phyloP scores from a whole-genome alignment of 2,113 vertebrate genomes.

The Empidonax traillii region DNA sequence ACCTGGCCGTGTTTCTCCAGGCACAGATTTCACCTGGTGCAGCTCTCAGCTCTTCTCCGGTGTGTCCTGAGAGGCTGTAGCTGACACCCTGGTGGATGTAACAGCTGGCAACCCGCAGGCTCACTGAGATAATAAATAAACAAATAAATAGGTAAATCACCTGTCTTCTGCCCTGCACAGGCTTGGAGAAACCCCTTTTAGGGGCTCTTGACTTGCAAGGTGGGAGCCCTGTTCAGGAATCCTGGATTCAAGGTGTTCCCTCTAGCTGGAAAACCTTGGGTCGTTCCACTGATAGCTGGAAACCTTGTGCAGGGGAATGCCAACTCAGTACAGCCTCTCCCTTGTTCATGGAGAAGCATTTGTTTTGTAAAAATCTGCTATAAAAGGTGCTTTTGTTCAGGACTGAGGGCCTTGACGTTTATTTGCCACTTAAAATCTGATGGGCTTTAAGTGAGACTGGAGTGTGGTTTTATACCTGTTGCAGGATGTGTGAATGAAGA shows the following conservation, averaged over 20 bases:
- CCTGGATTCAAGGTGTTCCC: not conserved
- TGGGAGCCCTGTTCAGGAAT: not conserved
- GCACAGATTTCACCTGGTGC: not conserved
- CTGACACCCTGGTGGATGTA: not conserved
- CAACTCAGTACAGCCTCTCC: not conserved
- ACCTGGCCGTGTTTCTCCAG: accelerated
- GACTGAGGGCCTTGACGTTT: not conserved
- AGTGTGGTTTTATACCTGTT: not conserved
- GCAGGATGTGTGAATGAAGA: not conserved
- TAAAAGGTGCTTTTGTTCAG: not conserved
- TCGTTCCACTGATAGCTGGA: not conserved
- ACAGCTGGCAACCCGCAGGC: not conserved
- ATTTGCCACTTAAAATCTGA: not conserved
- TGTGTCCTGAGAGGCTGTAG: not conserved
- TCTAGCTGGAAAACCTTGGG: not conserved
- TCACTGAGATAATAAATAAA: not conserved
- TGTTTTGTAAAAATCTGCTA: not conserved
- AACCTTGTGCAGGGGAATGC: not conserved
- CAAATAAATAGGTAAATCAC: too few species aligned
- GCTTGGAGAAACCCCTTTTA: not conserved
- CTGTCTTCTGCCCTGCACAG: not conserved
- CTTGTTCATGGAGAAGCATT: not conserved
- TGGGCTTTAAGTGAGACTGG: not conserved
- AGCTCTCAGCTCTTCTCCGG: not conserved
- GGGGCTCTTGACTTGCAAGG: not conserved